These are phyloP conservation scores for Erythrocebus patas DNA, from an alignment of 2,113 vertebrate species.

Conservation along the genomic window DNA sequence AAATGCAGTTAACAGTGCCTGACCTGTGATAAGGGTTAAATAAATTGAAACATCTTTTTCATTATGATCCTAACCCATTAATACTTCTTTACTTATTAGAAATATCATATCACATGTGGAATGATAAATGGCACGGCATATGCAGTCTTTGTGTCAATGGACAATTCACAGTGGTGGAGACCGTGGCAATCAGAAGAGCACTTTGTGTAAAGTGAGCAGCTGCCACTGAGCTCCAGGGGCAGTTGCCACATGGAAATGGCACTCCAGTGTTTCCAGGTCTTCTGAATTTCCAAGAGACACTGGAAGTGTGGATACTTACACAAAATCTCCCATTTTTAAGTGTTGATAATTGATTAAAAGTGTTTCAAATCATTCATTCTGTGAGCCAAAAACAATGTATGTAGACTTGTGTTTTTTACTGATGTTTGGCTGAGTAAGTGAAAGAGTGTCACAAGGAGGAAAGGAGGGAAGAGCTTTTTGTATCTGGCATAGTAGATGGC, in stretches of 20 bases:
- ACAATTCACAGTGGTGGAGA: not conserved
- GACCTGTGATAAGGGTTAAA: not conserved
- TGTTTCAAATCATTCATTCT: not conserved
- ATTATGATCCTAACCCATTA: not conserved
- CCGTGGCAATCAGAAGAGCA: not conserved
- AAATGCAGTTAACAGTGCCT: not conserved
- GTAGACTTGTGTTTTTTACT: not conserved
- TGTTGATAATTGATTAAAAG: not conserved
- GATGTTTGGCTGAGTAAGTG: not conserved
- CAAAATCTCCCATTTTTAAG: not conserved
- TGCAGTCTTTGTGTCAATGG: not conserved
- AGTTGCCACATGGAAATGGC: not conserved
- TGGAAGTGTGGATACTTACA: not conserved
- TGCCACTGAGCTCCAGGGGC: not conserved
- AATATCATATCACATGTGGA: not conserved
- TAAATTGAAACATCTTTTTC: not conserved
- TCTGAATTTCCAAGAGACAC: not conserved
- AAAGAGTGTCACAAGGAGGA: not conserved
- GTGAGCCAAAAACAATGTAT: not conserved
- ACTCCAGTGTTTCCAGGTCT: not conserved
- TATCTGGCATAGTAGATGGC: not conserved
- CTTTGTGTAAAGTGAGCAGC: not conserved
- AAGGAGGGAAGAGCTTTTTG: not conserved
- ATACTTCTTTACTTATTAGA: not conserved
- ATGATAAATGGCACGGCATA: not conserved